These are phyloP conservation scores for Cheumatopsyche charites DNA, from an alignment of 1,140 invertebrate genomes.

Conservation along the genomic window DNA sequence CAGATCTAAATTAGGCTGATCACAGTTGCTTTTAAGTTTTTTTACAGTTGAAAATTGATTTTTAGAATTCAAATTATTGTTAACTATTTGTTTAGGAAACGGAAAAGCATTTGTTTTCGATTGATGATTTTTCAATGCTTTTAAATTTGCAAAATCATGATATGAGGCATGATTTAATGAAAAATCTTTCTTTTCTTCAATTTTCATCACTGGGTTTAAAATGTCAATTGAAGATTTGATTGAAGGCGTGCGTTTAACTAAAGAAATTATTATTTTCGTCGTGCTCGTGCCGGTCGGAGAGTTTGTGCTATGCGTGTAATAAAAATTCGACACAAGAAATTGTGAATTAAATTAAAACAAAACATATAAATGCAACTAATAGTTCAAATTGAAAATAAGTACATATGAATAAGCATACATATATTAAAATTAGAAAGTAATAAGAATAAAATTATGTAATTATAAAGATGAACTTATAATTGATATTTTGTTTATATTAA, in stretches of 20 bases:
- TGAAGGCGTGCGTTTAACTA: constrained; percentile 4
- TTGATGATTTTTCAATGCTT: neutral
- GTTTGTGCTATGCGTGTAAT: constrained; percentile 33
- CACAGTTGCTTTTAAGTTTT: neutral
- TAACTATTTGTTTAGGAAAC: neutral
- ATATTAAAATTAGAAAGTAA: too few species aligned
- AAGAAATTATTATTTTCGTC: constrained; percentile 28
- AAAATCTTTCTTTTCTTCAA: neutral
- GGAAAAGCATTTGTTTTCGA: neutral
- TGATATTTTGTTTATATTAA: too few species aligned
- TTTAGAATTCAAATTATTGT: neutral
- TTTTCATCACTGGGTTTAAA: too few species aligned
- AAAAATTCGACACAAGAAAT: neutral
- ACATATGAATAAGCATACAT: neutral
- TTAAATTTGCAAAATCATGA: neutral
- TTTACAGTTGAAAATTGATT: neutral
- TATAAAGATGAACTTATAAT: too few species aligned
- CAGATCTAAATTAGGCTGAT: too few species aligned
- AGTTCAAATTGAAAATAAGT: neutral
- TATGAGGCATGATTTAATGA: neutral
- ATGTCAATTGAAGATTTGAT: neutral
- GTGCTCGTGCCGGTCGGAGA: constrained; percentile 25
- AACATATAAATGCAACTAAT: neutral
- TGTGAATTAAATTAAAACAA: neutral
- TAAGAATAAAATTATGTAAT: too few species aligned